phyloP scores from a whole-genome alignment of 1,140 invertebrate species.

The Dendrolimus kikuchii region DNA sequence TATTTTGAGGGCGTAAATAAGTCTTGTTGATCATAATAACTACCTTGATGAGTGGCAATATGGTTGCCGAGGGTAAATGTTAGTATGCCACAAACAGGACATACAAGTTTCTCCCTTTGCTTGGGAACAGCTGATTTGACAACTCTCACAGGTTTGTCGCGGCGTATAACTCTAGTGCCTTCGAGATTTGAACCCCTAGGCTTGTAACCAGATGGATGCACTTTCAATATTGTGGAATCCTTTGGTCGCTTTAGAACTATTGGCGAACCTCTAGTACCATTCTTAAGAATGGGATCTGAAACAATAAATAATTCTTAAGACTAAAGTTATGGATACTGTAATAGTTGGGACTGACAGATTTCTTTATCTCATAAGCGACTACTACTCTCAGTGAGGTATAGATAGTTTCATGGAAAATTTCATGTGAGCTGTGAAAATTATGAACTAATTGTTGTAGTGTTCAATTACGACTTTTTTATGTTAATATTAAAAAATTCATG shows the following conservation, averaged over 20 bases:
- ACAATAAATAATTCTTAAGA: slow-evolving; percentile 1
- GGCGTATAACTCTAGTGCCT: slow-evolving; percentile 10
- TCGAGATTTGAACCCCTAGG: slow-evolving; percentile 14
- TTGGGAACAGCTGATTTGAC: slow-evolving; percentile 28
- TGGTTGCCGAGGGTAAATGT: slow-evolving; percentile 62
- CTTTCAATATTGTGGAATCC: slow-evolving; percentile 53
- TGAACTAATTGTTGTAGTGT: neutral
- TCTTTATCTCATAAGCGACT: no score
- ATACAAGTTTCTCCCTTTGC: slow-evolving; percentile 62
- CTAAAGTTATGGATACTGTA: no score
- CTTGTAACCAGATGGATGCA: slow-evolving; percentile 37
- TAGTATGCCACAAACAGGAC: slow-evolving; percentile 64
- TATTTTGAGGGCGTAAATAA: no score
- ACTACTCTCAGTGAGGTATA: no score
- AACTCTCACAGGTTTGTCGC: slow-evolving; percentile 26
- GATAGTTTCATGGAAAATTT: no score
- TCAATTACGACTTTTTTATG: neutral
- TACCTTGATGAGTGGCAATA: slow-evolving; percentile 65
- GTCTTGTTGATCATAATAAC: neutral
- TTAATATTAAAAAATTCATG: slow-evolving; percentile 5
- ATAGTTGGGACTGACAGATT: no score
- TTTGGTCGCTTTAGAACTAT: slow-evolving; percentile 57
- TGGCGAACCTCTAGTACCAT: slow-evolving; percentile 51
- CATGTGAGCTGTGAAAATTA: no score
- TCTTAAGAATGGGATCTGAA: slow-evolving; percentile 56